A percentile compares a stretch with the other conserved stretches of the same genome.
Conservation (phyloP, 2,888 invertebrate species). For the Helleia helle region DNA sequence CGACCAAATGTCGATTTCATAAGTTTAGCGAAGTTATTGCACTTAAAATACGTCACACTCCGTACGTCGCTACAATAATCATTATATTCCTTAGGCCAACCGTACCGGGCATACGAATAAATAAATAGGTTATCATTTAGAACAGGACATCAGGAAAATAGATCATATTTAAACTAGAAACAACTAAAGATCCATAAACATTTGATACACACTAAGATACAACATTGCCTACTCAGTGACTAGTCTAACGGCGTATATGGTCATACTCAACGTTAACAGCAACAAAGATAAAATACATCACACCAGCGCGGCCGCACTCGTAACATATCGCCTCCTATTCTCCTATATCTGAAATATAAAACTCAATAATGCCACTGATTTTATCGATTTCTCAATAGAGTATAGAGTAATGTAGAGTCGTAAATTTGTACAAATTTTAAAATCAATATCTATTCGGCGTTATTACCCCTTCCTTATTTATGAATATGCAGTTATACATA, state of each 20-base stretch:
- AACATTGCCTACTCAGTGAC: slow-evolving; percentile 69
- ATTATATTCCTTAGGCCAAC: slow-evolving; percentile 26
- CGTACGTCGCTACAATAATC: slow-evolving; percentile 16
- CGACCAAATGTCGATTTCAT: slow-evolving; percentile 45
- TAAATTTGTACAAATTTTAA: too few species aligned
- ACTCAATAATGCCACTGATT: too few species aligned
- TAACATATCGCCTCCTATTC: slow-evolving; percentile 23
- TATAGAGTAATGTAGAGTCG: too few species aligned
- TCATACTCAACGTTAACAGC: slow-evolving; percentile 55
- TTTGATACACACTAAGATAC: slow-evolving; percentile 63
- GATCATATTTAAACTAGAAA: slow-evolving; percentile 48
- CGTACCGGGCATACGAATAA: slow-evolving; percentile 13
- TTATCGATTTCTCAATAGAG: too few species aligned
- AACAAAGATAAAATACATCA: slow-evolving; percentile 61
- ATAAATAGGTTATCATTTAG: too few species aligned
- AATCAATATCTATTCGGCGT: too few species aligned
- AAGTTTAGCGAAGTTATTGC: slow-evolving; percentile 55
- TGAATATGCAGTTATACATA: too few species aligned
- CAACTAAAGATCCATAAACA: slow-evolving; percentile 67
- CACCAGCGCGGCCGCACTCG: slow-evolving; percentile 30
- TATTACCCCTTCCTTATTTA: too few species aligned
- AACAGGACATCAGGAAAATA: too few species aligned
- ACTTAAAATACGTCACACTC: slow-evolving; percentile 37
- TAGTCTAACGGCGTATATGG: slow-evolving; percentile 60
- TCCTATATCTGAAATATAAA: slow-evolving; percentile 3